Percentiles rank a stretch among this genome's conserved stretches.
Evolutionary conservation across 2,113 vertebrate species (phyloP).

Genomic region (Picathartes gymnocephalus): DNA sequence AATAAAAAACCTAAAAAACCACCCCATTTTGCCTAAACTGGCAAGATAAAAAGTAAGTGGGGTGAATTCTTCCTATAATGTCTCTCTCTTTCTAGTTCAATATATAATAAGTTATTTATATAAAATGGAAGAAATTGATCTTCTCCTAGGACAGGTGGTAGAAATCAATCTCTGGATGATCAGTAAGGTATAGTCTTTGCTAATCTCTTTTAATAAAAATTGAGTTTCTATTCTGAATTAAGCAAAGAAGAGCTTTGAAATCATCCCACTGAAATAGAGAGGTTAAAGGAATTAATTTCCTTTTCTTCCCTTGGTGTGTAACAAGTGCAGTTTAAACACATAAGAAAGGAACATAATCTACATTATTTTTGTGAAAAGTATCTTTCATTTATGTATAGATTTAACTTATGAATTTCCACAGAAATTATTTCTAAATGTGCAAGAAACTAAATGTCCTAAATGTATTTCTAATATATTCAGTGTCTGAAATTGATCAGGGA

Average conservation of each 20-base stretch:
- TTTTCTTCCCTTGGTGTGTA: not conserved
- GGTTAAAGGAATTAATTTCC: not conserved
- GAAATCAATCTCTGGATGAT: not conserved
- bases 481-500: not conserved
- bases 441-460: not conserved
- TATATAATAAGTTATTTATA: not conserved
- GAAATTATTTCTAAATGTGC: not conserved
- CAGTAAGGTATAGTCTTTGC: not conserved
- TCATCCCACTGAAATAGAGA: not conserved
- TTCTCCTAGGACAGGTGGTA: not conserved
- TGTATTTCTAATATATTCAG: not conserved
- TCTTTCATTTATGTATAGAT: not conserved
- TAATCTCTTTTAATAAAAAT: not conserved
- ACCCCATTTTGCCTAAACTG: not conserved
- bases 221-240: not conserved
- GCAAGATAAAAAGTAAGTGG: not conserved
- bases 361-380: not conserved
- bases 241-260: not conserved
- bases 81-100: not conserved
- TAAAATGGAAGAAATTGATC: not conserved
- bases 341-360: not conserved
- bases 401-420: not conserved
- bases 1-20: not conserved
- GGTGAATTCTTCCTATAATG: not conserved
- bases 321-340: not conserved